A percentile compares a stretch with the other conserved stretches of the same genome.
phyloP scores from a whole-genome alignment of 2,113 vertebrate species.

The Gobius niger region DNA sequence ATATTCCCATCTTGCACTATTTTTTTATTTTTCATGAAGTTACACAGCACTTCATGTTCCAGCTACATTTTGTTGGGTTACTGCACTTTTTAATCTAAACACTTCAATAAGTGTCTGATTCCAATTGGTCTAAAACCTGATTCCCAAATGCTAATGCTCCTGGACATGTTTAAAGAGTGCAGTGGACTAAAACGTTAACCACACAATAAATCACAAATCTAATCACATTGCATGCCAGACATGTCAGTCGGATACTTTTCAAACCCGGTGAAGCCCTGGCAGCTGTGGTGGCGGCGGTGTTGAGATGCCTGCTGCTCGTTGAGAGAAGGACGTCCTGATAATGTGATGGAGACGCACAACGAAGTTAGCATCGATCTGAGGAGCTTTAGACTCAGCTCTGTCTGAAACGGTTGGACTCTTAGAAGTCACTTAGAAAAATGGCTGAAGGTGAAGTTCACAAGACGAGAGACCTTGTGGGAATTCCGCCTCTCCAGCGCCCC shows the following conservation, averaged over 20 bases:
- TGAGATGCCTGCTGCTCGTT: constrained; percentile 5
- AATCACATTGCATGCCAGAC: too few species aligned
- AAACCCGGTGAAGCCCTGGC: neutral
- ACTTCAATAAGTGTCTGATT: too few species aligned
- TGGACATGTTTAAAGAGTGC: too few species aligned
- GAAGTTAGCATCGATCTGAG: constrained; percentile 47
- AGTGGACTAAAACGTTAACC: too few species aligned
- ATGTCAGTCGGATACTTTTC: neutral
- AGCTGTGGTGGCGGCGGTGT: neutral
- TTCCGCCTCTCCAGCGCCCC: neutral
- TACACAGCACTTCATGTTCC: too few species aligned
- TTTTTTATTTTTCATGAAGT: too few species aligned
- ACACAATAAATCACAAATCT: too few species aligned
- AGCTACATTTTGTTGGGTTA: too few species aligned
- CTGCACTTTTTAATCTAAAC: too few species aligned
- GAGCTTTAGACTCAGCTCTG: constrained; percentile 10
- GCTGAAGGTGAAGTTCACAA: neutral
- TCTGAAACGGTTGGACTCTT: neutral
- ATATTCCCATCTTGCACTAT: too few species aligned
- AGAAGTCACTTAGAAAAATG: neutral
- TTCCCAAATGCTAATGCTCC: too few species aligned
- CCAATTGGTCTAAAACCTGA: too few species aligned
- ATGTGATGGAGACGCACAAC: constrained; percentile 38
- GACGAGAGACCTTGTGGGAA: neutral
- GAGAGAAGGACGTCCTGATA: neutral